A percentile compares a stretch with the other conserved stretches of the same genome.
Evolutionary conservation across 2,113 vertebrate species (phyloP).

Genomic region (Todiramphus chloris): DNA sequence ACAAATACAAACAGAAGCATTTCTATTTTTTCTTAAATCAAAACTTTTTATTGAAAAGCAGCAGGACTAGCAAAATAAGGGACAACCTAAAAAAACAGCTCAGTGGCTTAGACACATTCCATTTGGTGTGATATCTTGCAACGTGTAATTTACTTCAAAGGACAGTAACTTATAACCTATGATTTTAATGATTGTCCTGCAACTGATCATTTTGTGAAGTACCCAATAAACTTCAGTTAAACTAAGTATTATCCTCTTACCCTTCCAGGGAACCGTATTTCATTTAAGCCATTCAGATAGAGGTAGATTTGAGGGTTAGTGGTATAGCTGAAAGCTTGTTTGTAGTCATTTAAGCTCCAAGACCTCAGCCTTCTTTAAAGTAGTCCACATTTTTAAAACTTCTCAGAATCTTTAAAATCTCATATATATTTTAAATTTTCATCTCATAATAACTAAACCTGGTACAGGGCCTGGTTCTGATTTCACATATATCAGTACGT

Average conservation of each 20-base stretch:
- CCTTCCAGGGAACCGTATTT: neutral
- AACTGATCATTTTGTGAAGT: conserved; percentile 61
- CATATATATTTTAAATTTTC: neutral
- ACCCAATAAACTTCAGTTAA: conserved; percentile 50
- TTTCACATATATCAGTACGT: neutral
- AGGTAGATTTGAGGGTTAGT: neutral
- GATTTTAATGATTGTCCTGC: conserved; percentile 68
- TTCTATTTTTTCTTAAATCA: neutral
- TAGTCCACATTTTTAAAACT: neutral
- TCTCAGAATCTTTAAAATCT: neutral
- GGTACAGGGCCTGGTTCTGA: neutral
- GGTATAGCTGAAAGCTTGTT: neutral
- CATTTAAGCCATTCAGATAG: neutral
- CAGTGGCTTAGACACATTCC: neutral
- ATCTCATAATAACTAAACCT: neutral
- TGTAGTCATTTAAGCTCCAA: neutral
- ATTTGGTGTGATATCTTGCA: conserved; percentile 35
- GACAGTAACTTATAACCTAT: conserved; percentile 47
- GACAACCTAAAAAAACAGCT: neutral
- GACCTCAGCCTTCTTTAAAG: neutral
- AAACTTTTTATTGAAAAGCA: neutral
- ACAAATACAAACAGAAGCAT: neutral
- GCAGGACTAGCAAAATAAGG: neutral
- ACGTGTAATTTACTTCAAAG: conserved; percentile 55
- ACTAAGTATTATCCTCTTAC: neutral